Evolutionary conservation across 2,888 invertebrate species (phyloP).

Genomic region (Biston betularia): DNA sequence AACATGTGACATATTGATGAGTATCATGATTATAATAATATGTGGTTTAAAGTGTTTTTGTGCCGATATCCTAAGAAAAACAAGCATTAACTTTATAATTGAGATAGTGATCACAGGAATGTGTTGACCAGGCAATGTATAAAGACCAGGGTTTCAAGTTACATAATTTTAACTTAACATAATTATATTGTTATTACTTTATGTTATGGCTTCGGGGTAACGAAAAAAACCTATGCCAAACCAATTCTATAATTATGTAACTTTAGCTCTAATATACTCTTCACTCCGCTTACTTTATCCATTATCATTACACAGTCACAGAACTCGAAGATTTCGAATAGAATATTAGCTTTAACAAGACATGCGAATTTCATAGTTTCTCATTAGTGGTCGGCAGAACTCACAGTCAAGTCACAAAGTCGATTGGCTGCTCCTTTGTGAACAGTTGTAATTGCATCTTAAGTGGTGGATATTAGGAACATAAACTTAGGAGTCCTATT

Average conservation of each 20-base stretch:
- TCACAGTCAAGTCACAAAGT: constrained; percentile 60
- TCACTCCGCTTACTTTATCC: constrained; percentile 9
- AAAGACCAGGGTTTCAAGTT: too few relatives aligned
- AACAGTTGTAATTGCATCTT: constrained; percentile 31
- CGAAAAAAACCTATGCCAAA: not conserved
- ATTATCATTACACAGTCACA: constrained; percentile 30
- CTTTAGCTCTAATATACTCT: not conserved
- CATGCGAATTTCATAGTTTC: constrained; percentile 78
- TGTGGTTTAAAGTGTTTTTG: not conserved
- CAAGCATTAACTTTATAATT: too few relatives aligned
- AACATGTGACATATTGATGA: not conserved
- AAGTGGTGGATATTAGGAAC: constrained; percentile 24
- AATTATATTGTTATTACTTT: not conserved
- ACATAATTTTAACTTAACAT: too few relatives aligned
- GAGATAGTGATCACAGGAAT: too few relatives aligned
- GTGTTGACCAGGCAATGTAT: too few relatives aligned
- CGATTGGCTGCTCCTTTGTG: constrained; percentile 57
- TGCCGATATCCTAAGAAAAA: not conserved
- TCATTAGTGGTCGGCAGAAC: constrained; percentile 65
- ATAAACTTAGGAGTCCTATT: constrained; percentile 6
- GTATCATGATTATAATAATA: not conserved
- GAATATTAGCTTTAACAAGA: constrained; percentile 79
- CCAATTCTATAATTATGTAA: not conserved
- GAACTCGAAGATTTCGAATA: constrained; percentile 58
- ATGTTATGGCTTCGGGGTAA: too few relatives aligned